Conservation (phyloP, 2,888 invertebrate species). For the Ichneumoninae sp. region DNA sequence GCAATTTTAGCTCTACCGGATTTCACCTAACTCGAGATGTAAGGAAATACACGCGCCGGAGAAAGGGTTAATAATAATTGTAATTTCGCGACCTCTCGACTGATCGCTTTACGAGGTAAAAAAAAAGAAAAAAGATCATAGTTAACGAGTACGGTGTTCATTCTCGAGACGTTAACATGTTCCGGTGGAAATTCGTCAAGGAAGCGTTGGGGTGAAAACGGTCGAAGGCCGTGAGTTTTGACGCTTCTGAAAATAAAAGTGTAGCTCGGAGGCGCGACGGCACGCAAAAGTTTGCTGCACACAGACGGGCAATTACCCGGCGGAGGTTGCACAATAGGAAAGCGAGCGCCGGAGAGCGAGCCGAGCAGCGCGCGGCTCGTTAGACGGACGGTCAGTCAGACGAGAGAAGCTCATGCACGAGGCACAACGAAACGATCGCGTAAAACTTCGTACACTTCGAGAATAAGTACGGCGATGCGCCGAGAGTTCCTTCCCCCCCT, state of each 20-base stretch:
- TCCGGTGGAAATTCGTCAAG: slow-evolving; percentile 38
- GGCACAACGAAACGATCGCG: neutral
- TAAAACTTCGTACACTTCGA: neutral
- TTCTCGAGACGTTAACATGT: neutral
- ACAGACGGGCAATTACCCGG: slow-evolving; percentile 46
- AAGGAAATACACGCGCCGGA: no score
- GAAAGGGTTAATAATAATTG: no score
- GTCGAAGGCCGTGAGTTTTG: slow-evolving; percentile 18
- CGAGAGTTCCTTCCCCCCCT: slow-evolving; percentile 53
- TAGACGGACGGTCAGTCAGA: slow-evolving; percentile 41
- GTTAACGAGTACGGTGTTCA: slow-evolving; percentile 1
- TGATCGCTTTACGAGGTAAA: no score
- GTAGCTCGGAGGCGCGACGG: slow-evolving; percentile 7
- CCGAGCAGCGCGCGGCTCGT: slow-evolving; percentile 47
- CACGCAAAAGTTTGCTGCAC: slow-evolving; percentile 19
- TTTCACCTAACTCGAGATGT: no score
- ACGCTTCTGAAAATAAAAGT: slow-evolving; percentile 48
- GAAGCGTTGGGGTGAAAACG: slow-evolving; percentile 22
- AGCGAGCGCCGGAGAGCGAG: slow-evolving; percentile 28
- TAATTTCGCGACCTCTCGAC: no score
- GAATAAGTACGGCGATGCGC: slow-evolving; percentile 47
- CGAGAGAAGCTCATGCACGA: slow-evolving; percentile 1
- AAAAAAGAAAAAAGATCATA: neutral
- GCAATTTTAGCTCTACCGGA: no score
- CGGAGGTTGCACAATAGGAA: slow-evolving; percentile 59